Conservation (phyloP, 2,888 invertebrate genomes). For the Nephrotoma flavescens region DNA sequence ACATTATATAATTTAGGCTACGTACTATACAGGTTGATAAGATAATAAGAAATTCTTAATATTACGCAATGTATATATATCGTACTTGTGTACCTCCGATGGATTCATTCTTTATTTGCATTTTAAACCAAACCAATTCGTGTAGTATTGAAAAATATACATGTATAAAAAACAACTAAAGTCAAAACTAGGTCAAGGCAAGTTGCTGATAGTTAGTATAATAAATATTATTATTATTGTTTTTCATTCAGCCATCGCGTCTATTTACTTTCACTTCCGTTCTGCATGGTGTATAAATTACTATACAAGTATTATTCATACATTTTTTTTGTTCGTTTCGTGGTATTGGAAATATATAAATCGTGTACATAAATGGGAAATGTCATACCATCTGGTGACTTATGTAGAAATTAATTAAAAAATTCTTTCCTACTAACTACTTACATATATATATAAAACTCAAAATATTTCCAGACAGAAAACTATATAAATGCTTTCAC, state of each 20-base stretch:
- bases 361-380: not conserved
- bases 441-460: not conserved
- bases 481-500: not conserved
- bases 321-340: not conserved
- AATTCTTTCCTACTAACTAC: not conserved
- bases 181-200: not conserved
- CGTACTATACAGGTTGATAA: not conserved
- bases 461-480: not conserved
- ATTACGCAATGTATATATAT: not conserved
- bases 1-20: not conserved
- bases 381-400: not conserved
- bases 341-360: not conserved
- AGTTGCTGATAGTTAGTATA: not conserved
- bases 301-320: not conserved
- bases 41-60: not conserved
- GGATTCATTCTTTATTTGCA: not conserved
- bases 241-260: not conserved
- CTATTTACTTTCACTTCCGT: slow-evolving; percentile 3
- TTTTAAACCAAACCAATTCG: not conserved
- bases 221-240: not conserved
- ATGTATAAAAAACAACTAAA: not conserved
- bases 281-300: not conserved
- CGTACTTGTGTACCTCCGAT: not conserved
- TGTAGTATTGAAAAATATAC: not conserved
- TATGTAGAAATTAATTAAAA: not conserved